A percentile compares a stretch with the other conserved stretches of the same genome.
Conservation (phyloP, 2,888 invertebrate species). For the Trypoxylon attenuatum region DNA sequence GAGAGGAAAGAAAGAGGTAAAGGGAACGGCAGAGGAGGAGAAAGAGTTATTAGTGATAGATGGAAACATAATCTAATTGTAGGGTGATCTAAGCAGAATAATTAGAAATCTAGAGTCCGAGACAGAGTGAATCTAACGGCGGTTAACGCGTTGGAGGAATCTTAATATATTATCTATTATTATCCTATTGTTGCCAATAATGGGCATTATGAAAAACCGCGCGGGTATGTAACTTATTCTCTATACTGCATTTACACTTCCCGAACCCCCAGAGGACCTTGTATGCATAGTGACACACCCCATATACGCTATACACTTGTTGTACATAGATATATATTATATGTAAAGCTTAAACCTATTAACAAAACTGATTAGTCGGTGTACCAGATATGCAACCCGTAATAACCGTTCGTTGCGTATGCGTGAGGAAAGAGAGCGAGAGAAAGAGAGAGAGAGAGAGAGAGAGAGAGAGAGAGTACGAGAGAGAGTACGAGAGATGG, state of each 20-base stretch:
- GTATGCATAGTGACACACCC: conserved; percentile 53
- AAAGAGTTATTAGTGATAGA: conserved; percentile 10
- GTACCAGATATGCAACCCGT: conserved; percentile 46
- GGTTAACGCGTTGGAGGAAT: conserved; percentile 58
- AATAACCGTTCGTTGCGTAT: conserved; percentile 45
- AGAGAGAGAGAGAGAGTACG: not conserved
- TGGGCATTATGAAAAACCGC: conserved; percentile 72
- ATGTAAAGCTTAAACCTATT: conserved; percentile 56
- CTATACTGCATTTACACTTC: conserved; percentile 60
- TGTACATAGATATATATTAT: conserved; percentile 59
- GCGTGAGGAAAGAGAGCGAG: conserved; percentile 21
- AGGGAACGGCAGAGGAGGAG: not conserved
- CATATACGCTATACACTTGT: conserved; percentile 57
- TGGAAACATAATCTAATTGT: conserved; percentile 42
- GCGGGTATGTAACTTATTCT: conserved; percentile 70
- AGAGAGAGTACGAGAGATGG: not conserved
- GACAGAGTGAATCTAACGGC: conserved; percentile 15
- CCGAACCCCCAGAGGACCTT: conserved; percentile 28
- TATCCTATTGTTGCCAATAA: conserved; percentile 73
- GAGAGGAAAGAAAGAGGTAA: not conserved
- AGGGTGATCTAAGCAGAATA: conserved; percentile 38
- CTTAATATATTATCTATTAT: conserved; percentile 73
- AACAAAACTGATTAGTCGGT: conserved; percentile 49
- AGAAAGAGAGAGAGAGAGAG: conserved; percentile 15
- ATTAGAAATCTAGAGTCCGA: conserved; percentile 13